Conservation (phyloP, 2,888 invertebrate species). For the Pristionchus arcanus region DNA sequence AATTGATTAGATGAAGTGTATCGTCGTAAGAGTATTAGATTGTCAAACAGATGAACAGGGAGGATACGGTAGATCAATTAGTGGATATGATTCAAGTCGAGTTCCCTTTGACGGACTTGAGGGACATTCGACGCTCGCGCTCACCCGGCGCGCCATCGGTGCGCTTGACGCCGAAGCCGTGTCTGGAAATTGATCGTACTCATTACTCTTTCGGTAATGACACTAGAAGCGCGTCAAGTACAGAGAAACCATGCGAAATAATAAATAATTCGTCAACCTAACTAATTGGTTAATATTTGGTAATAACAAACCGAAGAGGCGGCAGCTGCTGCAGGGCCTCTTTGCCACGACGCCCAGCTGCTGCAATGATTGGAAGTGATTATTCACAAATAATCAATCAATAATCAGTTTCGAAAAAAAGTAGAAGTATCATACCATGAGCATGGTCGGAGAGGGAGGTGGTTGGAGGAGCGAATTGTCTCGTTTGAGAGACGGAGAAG, state of each 20-base stretch:
- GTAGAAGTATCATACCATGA: neutral
- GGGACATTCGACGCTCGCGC: neutral
- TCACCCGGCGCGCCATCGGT: neutral
- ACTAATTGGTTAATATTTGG: too few species aligned
- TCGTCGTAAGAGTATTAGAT: neutral
- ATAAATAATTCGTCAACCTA: neutral
- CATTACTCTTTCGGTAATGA: neutral
- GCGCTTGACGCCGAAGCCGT: conserved; percentile 39
- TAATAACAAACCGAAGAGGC: neutral
- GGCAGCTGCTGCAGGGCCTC: conserved; percentile 23
- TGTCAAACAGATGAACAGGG: neutral
- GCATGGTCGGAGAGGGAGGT: conserved; percentile 67
- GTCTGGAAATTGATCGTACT: neutral
- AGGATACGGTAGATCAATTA: neutral
- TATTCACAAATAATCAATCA: neutral
- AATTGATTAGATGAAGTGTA: neutral
- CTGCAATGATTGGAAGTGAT: neutral
- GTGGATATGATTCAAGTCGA: too few species aligned
- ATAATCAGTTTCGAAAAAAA: neutral
- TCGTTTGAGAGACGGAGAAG: conserved; percentile 73
- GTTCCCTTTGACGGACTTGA: neutral
- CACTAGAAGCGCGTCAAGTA: neutral
- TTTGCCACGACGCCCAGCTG: neutral
- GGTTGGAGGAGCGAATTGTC: conserved; percentile 73
- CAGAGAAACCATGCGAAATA: neutral